Evolutionary conservation across 2,797 vertebrate species (phyloP).

Genomic region (Adelosebastes latens): DNA sequence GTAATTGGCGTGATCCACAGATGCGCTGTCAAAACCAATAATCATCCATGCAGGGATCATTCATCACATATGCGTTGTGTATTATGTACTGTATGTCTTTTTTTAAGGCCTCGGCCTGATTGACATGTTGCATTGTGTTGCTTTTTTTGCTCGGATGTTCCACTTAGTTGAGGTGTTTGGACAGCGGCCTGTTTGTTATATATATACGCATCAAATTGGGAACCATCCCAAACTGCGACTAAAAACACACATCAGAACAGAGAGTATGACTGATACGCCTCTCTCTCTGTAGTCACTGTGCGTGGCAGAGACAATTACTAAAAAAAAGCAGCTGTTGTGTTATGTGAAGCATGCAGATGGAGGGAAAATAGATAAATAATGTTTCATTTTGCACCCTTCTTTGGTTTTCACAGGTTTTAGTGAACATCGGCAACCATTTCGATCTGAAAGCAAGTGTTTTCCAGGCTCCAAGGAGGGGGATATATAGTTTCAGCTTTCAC

Average conservation of each 20-base stretch:
- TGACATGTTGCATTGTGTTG: conserved; percentile 13
- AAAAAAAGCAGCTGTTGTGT: conserved; percentile 27
- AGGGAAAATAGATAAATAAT: background rate
- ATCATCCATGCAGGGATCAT: conserved; percentile 29
- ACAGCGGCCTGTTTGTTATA: conserved; percentile 39
- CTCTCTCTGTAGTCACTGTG: conserved; percentile 16
- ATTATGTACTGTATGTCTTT: background rate
- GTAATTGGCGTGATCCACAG: conserved; percentile 42
- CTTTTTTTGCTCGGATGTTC: conserved; percentile 30
- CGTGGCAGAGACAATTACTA: conserved; percentile 13
- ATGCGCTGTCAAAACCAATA: conserved; percentile 17
- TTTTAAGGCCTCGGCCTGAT: conserved; percentile 36
- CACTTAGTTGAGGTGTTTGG: conserved; percentile 48
- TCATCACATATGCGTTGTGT: conserved; percentile 13
- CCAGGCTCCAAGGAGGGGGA: conserved; percentile 96
- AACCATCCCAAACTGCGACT: conserved; percentile 49
- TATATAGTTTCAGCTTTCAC: conserved; percentile 99
- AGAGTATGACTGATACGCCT: conserved; percentile 18
- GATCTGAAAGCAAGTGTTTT: conserved; percentile 98
- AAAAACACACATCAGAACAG: conserved; percentile 31
- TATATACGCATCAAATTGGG: conserved; percentile 28
- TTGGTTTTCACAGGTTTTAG: conserved; percentile 90
- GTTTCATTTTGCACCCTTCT: conserved; percentile 43
- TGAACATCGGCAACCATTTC: conserved; percentile 99
- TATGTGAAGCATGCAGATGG: conserved; percentile 24